These are phyloP conservation scores for Melanchra persicariae DNA, from an alignment of 2,888 invertebrate species.

Conservation along the genomic window DNA sequence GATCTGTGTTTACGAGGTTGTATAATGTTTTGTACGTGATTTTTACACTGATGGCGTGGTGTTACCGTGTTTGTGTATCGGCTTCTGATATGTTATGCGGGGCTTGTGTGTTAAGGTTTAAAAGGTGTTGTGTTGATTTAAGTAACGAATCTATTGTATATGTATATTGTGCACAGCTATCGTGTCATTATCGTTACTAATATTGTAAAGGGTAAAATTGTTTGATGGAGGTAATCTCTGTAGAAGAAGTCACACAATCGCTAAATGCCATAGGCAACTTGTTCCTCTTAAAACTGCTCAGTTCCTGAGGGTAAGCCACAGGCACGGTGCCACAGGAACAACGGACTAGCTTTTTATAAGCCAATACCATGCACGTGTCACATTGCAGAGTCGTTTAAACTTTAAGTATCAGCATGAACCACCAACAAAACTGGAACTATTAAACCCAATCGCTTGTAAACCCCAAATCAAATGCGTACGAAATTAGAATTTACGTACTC, in stretches of 20 bases:
- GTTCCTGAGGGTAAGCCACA: not conserved
- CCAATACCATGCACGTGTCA: constrained; percentile 4
- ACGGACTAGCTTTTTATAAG: not conserved
- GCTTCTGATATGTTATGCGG: constrained; percentile 4
- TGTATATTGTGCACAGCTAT: not conserved
- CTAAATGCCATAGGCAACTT: too few relatives aligned
- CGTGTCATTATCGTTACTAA: not conserved
- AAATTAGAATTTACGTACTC: constrained; percentile 36
- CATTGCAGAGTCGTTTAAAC: constrained; percentile 2
- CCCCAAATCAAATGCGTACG: constrained; percentile 24
- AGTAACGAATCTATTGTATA: not conserved
- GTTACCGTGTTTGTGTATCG: constrained; percentile 22
- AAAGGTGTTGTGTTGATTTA: not conserved
- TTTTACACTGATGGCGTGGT: constrained; percentile 30
- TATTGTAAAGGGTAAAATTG: not conserved
- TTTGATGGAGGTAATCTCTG: not conserved
- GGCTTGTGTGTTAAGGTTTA: constrained; percentile 18
- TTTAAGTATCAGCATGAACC: constrained; percentile 14
- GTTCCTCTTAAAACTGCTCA: too few relatives aligned
- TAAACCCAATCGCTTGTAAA: constrained; percentile 42
- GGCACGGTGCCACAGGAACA: not conserved
- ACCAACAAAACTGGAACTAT: constrained; percentile 25
- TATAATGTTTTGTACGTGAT: constrained; percentile 55
- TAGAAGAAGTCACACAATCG: too few relatives aligned
- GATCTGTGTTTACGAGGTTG: constrained; percentile 50